Percentiles rank a stretch among this genome's conserved stretches.
Conservation (phyloP, 2,113 vertebrate species). For the Camelus dromedarius region DNA sequence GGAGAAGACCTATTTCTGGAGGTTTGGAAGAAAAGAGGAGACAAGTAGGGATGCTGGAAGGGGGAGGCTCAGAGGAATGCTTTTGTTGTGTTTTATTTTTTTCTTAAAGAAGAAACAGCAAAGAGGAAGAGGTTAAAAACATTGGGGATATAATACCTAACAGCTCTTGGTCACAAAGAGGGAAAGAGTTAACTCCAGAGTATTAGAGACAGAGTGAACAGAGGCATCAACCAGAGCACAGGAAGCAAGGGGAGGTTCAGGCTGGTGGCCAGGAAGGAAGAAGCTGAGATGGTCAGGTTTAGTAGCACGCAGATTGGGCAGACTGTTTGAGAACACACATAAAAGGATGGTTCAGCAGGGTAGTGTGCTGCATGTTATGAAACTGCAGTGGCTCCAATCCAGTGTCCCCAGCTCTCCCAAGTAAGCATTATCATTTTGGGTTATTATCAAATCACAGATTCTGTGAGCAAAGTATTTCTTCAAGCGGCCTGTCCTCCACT, state of each 20-base stretch:
- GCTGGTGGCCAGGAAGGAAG: not conserved
- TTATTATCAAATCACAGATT: not conserved
- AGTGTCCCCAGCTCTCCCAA: not conserved
- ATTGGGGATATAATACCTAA: not conserved
- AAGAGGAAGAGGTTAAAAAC: not conserved
- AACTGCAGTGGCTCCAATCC: accelerated
- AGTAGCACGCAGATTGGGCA: not conserved
- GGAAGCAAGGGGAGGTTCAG: not conserved
- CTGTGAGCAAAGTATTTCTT: not conserved
- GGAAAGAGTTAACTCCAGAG: not conserved
- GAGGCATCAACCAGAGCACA: not conserved
- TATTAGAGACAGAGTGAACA: not conserved
- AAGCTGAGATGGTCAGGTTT: no score
- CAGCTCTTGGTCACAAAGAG: not conserved
- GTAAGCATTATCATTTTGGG: not conserved
- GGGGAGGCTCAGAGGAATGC: not conserved
- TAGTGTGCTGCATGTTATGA: not conserved
- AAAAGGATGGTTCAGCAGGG: not conserved
- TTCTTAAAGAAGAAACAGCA: not conserved
- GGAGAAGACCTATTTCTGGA: not conserved
- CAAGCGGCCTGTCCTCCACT: not conserved
- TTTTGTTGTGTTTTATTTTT: not conserved
- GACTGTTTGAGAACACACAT: not conserved
- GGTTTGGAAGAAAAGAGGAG: not conserved
- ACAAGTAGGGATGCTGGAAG: not conserved